Evolutionary conservation across 2,113 vertebrate species (phyloP), one percentile per base, ranked within the genome.

Genomic region (Psilopsiagon aymara): DNA sequence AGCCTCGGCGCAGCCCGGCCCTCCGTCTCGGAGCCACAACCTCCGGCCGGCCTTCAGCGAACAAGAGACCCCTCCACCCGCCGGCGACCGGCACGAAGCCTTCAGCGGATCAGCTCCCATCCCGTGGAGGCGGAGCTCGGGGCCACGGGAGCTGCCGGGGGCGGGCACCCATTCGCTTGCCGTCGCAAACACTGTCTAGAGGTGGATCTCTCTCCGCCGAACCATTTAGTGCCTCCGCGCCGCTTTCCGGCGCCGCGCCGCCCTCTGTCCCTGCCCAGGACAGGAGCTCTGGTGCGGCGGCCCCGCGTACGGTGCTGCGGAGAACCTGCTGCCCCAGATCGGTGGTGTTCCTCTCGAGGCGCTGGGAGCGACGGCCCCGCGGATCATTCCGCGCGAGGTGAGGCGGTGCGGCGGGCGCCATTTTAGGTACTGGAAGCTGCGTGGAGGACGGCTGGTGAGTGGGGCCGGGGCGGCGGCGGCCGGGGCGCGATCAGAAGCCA

Each of bases 281-380:
- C 52, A 31, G 10, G 17, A 11, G 11, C 29, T 31, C 52, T 19
- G 53, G 29, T 19, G 29, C 7, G 17, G 17, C 13, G 33, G 31
- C 19, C n/a, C 9, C 55, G 5, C 19, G 19, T 4, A 20, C 55
- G 13, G 31, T n/a, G 55, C 33, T n/a, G 19, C 5, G 20, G 13
- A 14, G 33, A 31, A 33, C 13, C 55, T 21, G 55, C 60, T 7
- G 13, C 12, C 1, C 5, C 20, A 9, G 25, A 31, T 44, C 24
- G 7, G 44, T 35, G 16, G 31, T 21, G 28, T 1, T 8, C 6
- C 17, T 11, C 6, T 2, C 1, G 13, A 13, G 25, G 19, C 6
- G 60, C 1, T 7, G n/a, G 18, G 4, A 28, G 31, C 4, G 28
- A 18, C 18, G 41, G 25, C 1, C 0, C 0, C 6, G 35, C 4